Percentiles rank a stretch among this genome's conserved stretches.
Conservation (phyloP, 2,797 vertebrate genomes). For the Pseudochirops cupreus region DNA sequence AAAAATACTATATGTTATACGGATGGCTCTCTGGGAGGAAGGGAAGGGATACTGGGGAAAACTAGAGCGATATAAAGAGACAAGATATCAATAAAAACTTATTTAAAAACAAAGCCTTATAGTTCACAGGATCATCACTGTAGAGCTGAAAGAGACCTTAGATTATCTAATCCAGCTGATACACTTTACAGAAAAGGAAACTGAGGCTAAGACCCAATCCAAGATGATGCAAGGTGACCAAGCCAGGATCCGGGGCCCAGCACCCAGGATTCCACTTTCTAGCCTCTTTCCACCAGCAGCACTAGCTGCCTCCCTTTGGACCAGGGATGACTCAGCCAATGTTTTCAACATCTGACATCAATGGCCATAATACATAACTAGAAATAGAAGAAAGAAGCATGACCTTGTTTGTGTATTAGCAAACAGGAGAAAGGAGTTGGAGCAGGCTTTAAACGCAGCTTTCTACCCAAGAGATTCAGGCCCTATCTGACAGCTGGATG, state of each 20-base stretch:
- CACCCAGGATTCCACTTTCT: not conserved
- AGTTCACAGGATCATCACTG: too few relatives aligned
- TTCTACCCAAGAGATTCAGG: slow-evolving; percentile 1
- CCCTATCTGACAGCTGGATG: not conserved
- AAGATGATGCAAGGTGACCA: not conserved
- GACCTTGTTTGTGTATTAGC: slow-evolving; percentile 6
- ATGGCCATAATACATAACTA: slow-evolving; percentile 9
- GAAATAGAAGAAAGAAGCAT: slow-evolving; percentile 23
- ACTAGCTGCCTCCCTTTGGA: slow-evolving; percentile 27
- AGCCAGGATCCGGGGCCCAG: not conserved
- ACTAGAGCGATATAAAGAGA: too few relatives aligned
- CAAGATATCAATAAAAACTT: too few relatives aligned
- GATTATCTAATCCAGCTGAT: too few relatives aligned
- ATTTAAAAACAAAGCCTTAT: too few relatives aligned
- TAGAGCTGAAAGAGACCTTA: too few relatives aligned
- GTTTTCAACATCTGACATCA: slow-evolving; percentile 50
- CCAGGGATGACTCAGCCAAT: slow-evolving; percentile 23
- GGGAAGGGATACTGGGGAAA: too few relatives aligned
- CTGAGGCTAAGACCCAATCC: not conserved
- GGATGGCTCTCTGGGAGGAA: too few relatives aligned
- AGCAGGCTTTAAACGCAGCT: not conserved
- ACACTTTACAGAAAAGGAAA: too few relatives aligned
- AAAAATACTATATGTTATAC: too few relatives aligned
- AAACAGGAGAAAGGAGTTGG: not conserved
- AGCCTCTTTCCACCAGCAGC: not conserved